Evolutionary conservation across 2,113 vertebrate genomes (phyloP).

Genomic region (Ctenomys sociabilis): DNA sequence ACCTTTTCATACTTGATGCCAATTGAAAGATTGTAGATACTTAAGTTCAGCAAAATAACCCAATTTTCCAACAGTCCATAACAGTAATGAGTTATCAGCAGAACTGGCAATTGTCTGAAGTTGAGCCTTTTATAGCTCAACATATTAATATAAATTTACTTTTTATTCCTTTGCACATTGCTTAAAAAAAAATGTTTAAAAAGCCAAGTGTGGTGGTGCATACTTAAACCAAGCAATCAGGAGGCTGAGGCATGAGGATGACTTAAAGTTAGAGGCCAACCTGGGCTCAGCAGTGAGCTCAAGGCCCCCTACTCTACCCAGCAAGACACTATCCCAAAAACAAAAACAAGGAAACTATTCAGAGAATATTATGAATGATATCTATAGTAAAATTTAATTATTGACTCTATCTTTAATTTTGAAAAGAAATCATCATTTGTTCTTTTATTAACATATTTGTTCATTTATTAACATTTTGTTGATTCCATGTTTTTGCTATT

Average conservation of each 20-base stretch:
- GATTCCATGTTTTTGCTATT: background rate
- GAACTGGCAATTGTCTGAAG: no score
- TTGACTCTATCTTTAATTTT: background rate
- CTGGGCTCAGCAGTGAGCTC: background rate
- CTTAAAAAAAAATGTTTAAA: background rate
- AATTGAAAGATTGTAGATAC: no score
- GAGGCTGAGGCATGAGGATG: background rate
- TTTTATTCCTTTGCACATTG: background rate
- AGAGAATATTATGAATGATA: background rate
- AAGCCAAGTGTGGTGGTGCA: background rate
- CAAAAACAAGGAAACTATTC: background rate
- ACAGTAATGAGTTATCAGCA: no score
- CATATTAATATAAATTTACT: no score
- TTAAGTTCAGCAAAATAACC: no score
- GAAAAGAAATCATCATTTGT: background rate
- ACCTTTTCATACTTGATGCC: no score
- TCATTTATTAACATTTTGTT: constrained; percentile 4
- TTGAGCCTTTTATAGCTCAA: no score
- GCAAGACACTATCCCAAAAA: background rate
- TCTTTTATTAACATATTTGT: background rate
- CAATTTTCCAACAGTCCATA: no score
- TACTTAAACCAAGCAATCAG: background rate
- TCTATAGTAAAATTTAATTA: background rate
- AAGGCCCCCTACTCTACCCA: background rate
- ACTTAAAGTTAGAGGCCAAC: background rate